Evolutionary conservation across 2,113 vertebrate species (phyloP), one percentile per base, ranked within the genome.

Genomic region (Panthera uncia): DNA sequence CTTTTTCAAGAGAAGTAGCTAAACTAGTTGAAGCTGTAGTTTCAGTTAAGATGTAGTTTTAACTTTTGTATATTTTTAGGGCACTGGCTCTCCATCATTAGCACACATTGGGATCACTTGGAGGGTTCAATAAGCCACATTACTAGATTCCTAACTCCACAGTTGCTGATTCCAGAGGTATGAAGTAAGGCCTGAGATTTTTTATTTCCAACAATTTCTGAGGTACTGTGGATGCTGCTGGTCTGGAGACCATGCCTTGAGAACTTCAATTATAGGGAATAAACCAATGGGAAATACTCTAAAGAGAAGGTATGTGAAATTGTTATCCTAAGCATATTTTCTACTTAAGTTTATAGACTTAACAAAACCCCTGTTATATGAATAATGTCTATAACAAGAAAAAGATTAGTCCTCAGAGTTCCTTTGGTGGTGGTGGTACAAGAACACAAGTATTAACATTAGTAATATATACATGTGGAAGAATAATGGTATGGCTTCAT

Each of bases 1-100:
- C 68, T 71, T 96, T 96, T 97, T 68, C n/a, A 73, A 81, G 76
- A 93, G 83, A 94, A 61, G 36, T 55, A 27, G 78, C 65, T 93
- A 27, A 79, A 89, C 41, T 41, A 11, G 4, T 89, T 18, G 18
- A 94, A 83, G 71, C 76, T 95, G 14, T 86, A 21, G 45, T 92
- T 89, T 94, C 27, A 85, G n/a, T 93, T 92, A 50, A 90, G 74
- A 55, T 15, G 12, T 52, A 52, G 11, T 52, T 88, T 91, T 88
- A 50, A 50, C 50, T 50, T 50, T 50, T 50, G 50, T 50, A 50
- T 50, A 50, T 50, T 50, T 50, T 13, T 50, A 50, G 50, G 50
- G 52, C 82, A 57, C 18, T 81, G 87, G 15, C 50, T 93, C 78
- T 89, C 36, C 27, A 1, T 87, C 36, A 16, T 57, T 66, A 79